Percentiles rank a stretch among this genome's conserved stretches.
Evolutionary conservation across 2,888 invertebrate genomes (phyloP).

Genomic region (Drosophila anomelani): DNA sequence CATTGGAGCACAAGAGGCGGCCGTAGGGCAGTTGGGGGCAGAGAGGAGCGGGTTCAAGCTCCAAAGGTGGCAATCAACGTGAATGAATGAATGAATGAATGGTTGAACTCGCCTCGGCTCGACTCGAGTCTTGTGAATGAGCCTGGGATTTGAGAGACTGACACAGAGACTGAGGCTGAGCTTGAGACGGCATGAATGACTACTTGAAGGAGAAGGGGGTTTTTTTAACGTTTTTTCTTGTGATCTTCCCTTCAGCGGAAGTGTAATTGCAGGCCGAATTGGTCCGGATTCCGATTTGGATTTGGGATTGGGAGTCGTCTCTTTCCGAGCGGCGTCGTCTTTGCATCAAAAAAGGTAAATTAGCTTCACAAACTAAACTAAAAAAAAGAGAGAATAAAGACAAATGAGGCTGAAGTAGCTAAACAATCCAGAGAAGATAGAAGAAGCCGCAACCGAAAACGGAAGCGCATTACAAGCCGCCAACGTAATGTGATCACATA

Average conservation of each 20-base stretch:
- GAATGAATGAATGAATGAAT: conserved; percentile 74
- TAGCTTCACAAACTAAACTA: conserved; percentile 42
- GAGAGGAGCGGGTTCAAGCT: conserved; percentile 41
- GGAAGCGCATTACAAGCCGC: conserved; percentile 75
- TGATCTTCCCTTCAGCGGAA: conserved; percentile 56
- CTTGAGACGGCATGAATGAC: conserved; percentile 54
- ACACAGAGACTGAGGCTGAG: conserved; percentile 12
- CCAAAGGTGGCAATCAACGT: conserved; percentile 78
- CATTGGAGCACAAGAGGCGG: conserved; percentile 48
- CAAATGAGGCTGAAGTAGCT: conserved; percentile 27
- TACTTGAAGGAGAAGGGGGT: conserved; percentile 12
- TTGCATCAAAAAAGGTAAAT: conserved; percentile 53
- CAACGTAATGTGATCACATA: conserved; percentile 72
- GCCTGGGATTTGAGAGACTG: conserved; percentile 21
- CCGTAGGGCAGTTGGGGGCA: conserved; percentile 28
- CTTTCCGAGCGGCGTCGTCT: conserved; percentile 65
- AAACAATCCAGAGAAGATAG: neutral
- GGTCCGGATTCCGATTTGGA: conserved; percentile 39
- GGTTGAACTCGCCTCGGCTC: conserved; percentile 44
- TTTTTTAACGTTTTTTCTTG: conserved; percentile 8
- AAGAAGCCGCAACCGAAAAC: conserved; percentile 49
- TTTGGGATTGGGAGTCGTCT: conserved; percentile 17
- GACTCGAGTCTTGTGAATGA: conserved; percentile 43
- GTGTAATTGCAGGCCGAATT: conserved; percentile 66
- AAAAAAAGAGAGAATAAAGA: conserved; percentile 19